Percentiles rank a stretch among this genome's conserved stretches.
These are phyloP conservation scores for Theretra japonica DNA, from an alignment of 2,888 invertebrate species.

Conservation along the genomic window DNA sequence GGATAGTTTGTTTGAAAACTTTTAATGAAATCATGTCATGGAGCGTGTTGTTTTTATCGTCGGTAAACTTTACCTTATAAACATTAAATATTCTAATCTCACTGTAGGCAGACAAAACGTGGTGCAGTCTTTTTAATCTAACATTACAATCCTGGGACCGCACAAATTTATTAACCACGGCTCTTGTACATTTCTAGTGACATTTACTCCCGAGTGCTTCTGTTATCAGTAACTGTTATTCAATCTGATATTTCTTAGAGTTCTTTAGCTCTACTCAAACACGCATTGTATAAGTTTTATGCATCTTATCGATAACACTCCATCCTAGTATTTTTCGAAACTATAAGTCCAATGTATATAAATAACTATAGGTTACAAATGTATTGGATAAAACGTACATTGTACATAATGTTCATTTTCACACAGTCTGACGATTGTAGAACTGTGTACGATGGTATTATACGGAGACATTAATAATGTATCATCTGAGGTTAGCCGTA, in stretches of 20 bases:
- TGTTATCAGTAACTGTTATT: constrained; percentile 21
- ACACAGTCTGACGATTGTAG: constrained; percentile 30
- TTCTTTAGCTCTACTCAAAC: neutral
- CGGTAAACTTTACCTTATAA: constrained; percentile 1
- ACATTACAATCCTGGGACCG: constrained; percentile 4
- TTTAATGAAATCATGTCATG: constrained; percentile 17
- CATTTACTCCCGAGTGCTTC: constrained; percentile 20
- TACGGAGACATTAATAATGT: constrained; percentile 66
- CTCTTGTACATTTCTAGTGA: constrained; percentile 19
- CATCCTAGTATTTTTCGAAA: neutral
- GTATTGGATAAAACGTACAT: neutral
- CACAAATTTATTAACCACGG: constrained; percentile 8
- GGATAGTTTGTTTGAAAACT: constrained; percentile 14
- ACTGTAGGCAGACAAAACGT: neutral
- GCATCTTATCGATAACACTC: constrained; percentile 6
- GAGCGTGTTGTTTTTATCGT: neutral
- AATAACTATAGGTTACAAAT: neutral
- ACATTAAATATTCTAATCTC: constrained; percentile 12
- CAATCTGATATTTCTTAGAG: constrained; percentile 15
- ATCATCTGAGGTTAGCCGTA: constrained; percentile 61
- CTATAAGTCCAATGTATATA: neutral
- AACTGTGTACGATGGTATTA: constrained; percentile 42
- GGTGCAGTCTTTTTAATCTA: constrained; percentile 12
- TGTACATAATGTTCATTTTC: constrained; percentile 17
- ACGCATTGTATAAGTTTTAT: constrained; percentile 4